Base-by-base conservation (phyloP, 2,888 invertebrate genomes). In the Allolobophora icterica region DNA sequence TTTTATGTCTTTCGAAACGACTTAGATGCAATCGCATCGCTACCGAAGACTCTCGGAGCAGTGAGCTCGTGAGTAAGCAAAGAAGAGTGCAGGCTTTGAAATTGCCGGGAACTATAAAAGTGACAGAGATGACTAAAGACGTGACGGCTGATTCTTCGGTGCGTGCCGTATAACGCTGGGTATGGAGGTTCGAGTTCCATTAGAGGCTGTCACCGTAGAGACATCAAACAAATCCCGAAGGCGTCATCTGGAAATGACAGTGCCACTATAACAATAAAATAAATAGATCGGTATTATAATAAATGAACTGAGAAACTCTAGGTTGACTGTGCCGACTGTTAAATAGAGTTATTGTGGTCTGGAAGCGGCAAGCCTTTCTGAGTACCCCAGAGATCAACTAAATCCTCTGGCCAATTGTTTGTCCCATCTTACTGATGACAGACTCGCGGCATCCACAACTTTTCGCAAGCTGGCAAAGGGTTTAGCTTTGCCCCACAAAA, bases 1-100 rank as follows among this genome's bases (percentile, higher is more conserved):
- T 71, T 71, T 71, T n/a, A 71, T 71, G 71, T n/a, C 71, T n/a
- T n/a, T 71, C 71, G 71, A n/a, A n/a, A n/a, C n/a, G 71, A n/a
- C 71, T 71, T 3, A 30, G 71, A n/a, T n/a, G 30, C 30, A n/a
- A 71, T 30, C 71, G 30, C 30, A 71, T 71, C 30, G n/a, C 30
- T 5, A n/a, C 30, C n/a, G 71, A 71, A 11, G 71, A n/a, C 71
- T 71, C 8, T 8, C 71, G 0, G 71, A n/a, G n/a, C 71, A n/a
- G 71, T 24, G 71, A 24, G 52, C 52, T 21, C 0, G 71, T 71
- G 6, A 71, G n/a, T 8, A n/a, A n/a, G 71, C 30, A 5, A 71
- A n/a, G n/a, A n/a, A n/a, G 71, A n/a, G 52, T 21, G 24, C 71
- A 8, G 30, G 30, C 71, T 71, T 30, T n/a, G 71, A n/a, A 71